Evolutionary conservation across 2,797 vertebrate species (phyloP), one percentile per base, ranked within the genome.

Genomic region (Gadopsis bispinosus): DNA sequence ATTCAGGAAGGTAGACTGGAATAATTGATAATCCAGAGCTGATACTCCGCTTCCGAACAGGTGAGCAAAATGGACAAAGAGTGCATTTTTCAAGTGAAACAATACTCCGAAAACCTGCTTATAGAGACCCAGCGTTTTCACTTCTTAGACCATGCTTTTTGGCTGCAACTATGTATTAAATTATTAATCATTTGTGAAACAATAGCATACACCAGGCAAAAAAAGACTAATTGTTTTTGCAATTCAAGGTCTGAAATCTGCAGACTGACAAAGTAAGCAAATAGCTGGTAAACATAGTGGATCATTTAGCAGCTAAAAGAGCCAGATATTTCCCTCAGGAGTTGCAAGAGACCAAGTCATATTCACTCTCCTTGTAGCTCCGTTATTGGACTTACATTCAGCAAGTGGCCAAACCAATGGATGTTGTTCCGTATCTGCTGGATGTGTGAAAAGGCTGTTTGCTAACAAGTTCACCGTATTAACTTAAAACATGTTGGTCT

Each of bases 11-110:
- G 51, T 56, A 54, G 66, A 63, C 45, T 56, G 41, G 47, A 66
- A 70, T 72, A 72, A 78, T 58, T 80, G 31, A 77, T 70, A 75
- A 67, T 70, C 56, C 43, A 29, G 31, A 74, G 33, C 62, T 75
- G 56, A 69, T 35, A 51, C 39, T 62, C 43, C 26, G 37, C 39
- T 65, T 71, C 37, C 37, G 60, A 68, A 56, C 41, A 73, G 69
- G 43, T 31, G 51, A 72, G 29, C 3, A 26, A 26, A 69, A 70
- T 81, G 22, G 4, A 39, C 47, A 47, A 45, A 45, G 2, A 62
- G 26, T 31, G 1, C 33, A 9, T 41, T 9, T 63, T 65, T 62
- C 55, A 66, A 20, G 20, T 22, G 31, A 63, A 29, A 55, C 5
- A 17, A 31, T 37, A 22, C n/a, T 68, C 7, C 50, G 31, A 75